phyloP scores from a whole-genome alignment of 2,888 invertebrate genomes.

The Eupithecia centaureata region DNA sequence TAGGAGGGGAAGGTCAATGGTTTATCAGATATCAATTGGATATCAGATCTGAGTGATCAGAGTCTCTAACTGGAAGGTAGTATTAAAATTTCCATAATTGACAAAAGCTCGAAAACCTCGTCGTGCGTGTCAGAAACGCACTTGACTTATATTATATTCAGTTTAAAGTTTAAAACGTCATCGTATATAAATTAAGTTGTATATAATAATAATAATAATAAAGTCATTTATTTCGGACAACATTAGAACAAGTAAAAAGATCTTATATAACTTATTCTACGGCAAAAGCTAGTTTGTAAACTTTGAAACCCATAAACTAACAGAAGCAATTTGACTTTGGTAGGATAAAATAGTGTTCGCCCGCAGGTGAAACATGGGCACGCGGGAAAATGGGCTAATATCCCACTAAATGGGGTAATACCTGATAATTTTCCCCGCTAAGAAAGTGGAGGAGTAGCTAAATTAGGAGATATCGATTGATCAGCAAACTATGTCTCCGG shows the following conservation, averaged over 20 bases:
- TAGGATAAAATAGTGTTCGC: slow-evolving; percentile 15
- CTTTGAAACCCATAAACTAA: neutral
- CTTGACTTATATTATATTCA: no score
- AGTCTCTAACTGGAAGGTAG: no score
- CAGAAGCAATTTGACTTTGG: slow-evolving; percentile 6
- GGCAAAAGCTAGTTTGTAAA: slow-evolving; percentile 1
- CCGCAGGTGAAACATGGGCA: slow-evolving; percentile 23
- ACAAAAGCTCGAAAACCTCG: no score
- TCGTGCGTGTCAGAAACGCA: no score
- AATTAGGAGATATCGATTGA: slow-evolving; percentile 54
- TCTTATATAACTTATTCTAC: neutral
- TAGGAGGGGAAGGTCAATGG: no score
- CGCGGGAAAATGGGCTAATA: slow-evolving; percentile 29
- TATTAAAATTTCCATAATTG: no score
- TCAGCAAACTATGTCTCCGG: slow-evolving; percentile 48
- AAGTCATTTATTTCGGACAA: no score
- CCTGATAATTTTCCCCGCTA: slow-evolving; percentile 35
- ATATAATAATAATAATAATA: no score
- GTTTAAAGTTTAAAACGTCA: no score
- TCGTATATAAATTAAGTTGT: no score
- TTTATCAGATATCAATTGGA: no score
- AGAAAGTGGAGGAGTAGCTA: slow-evolving; percentile 50
- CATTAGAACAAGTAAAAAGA: neutral
- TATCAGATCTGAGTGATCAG: no score
- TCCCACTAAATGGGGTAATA: slow-evolving; percentile 29